A percentile compares a stretch with the other conserved stretches of the same genome.
Evolutionary conservation across 1,140 invertebrate genomes (phyloP).

Genomic region (Nasonia longicornis): DNA sequence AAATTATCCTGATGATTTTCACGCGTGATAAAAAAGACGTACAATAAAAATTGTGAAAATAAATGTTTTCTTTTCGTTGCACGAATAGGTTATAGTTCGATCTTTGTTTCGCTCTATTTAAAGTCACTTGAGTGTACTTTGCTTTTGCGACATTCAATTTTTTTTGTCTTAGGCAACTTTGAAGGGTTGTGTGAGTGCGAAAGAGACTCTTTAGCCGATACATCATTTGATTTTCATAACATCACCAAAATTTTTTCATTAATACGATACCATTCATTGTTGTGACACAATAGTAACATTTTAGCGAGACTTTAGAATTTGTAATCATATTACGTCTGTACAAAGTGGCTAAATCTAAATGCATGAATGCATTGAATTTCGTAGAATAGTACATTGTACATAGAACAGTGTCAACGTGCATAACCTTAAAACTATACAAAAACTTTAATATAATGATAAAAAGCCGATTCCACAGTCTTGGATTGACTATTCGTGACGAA

Average conservation of each 20-base stretch:
- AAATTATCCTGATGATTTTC: too few species aligned
- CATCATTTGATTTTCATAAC: not conserved
- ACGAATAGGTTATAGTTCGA: not conserved
- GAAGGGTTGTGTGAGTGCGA: slow-evolving; percentile 10
- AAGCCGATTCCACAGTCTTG: too few species aligned
- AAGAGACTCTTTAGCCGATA: not conserved
- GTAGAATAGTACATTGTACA: not conserved
- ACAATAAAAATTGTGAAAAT: not conserved
- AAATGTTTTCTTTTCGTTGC: not conserved
- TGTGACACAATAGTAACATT: too few species aligned
- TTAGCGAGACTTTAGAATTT: too few species aligned
- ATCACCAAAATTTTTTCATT: not conserved
- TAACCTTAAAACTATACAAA: too few species aligned
- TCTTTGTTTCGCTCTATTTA: slow-evolving; percentile 31
- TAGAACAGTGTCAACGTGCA: too few species aligned
- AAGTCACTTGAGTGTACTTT: not conserved
- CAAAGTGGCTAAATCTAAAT: not conserved
- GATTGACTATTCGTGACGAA: too few species aligned
- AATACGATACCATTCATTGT: too few species aligned
- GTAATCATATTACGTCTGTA: not conserved
- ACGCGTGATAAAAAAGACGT: too few species aligned
- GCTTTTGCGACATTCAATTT: slow-evolving; percentile 22
- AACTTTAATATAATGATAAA: too few species aligned
- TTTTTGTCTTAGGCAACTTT: slow-evolving; percentile 20
- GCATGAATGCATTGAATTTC: not conserved